Conservation (phyloP, 2,797 vertebrate species). For the Sebastes trivittatus region DNA sequence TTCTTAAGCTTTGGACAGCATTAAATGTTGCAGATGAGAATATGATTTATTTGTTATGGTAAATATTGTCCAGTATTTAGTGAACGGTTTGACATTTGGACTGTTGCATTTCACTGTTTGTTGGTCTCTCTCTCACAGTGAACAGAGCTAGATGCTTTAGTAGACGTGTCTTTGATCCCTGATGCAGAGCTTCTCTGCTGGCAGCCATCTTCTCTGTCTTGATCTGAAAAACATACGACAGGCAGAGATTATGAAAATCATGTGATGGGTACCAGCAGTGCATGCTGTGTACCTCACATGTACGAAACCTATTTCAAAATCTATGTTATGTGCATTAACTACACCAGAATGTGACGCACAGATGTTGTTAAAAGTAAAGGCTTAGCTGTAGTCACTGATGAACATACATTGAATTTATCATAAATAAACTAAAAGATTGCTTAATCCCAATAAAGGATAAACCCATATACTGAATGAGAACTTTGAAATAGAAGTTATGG, state of each 20-base stretch:
- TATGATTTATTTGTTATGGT: not conserved
- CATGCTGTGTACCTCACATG: not conserved
- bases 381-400: not conserved
- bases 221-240: slow-evolving; percentile 58
- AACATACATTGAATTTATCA: not conserved
- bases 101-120: slow-evolving; percentile 17
- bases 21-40: not conserved
- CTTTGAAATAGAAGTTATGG: not conserved
- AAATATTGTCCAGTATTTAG: not conserved
- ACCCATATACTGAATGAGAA: not conserved
- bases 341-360: not conserved
- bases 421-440: not conserved
- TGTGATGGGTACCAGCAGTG: not conserved
- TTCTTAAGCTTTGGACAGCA: not conserved
- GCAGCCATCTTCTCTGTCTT: slow-evolving; percentile 50
- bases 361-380: not conserved
- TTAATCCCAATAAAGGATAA: not conserved
- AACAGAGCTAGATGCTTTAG: not conserved
- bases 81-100: not conserved
- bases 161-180: slow-evolving; percentile 2
- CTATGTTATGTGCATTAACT: not conserved
- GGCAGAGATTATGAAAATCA: slow-evolving; percentile 26
- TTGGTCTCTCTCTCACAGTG: not conserved
- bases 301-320: not conserved
- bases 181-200: slow-evolving; percentile 28